A percentile compares a stretch with the other conserved stretches of the same genome.
phyloP scores from a whole-genome alignment of 2,797 vertebrate species.

The Oreochromis mossambicus region DNA sequence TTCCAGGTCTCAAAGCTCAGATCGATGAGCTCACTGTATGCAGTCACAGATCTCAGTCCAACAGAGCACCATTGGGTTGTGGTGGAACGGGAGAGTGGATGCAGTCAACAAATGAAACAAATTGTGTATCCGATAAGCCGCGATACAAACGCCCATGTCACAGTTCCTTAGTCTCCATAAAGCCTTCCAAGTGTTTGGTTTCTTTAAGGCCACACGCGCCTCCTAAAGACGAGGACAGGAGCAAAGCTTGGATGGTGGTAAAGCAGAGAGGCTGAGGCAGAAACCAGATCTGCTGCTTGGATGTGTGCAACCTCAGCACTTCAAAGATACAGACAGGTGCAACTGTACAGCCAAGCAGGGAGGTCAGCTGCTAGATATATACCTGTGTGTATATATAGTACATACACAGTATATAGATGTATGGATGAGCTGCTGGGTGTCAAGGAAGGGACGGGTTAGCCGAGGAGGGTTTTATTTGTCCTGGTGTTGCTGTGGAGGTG shows the following conservation, averaged over 20 bases:
- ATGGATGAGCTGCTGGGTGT: neutral
- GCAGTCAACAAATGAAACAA: no score
- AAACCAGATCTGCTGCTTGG: neutral
- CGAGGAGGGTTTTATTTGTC: slow-evolving; percentile 15
- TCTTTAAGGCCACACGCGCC: neutral
- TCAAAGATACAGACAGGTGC: slow-evolving; percentile 6
- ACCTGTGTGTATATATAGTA: neutral
- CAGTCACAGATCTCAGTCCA: neutral
- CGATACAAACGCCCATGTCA: neutral
- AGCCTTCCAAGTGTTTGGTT: neutral
- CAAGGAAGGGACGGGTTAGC: neutral
- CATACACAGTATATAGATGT: no score
- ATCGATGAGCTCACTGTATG: neutral
- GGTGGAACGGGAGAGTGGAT: no score
- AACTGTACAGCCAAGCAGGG: neutral
- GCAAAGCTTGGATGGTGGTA: neutral
- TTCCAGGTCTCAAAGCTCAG: neutral
- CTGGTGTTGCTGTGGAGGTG: slow-evolving; percentile 9
- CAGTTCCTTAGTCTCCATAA: neutral
- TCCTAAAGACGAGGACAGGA: fast-evolving
- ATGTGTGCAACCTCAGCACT: neutral
- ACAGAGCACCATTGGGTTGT: neutral
- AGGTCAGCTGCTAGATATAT: neutral
- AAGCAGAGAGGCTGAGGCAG: neutral
- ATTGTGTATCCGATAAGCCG: neutral